Conservation (phyloP, 2,888 invertebrate genomes). For the Thereva nobilitata region DNA sequence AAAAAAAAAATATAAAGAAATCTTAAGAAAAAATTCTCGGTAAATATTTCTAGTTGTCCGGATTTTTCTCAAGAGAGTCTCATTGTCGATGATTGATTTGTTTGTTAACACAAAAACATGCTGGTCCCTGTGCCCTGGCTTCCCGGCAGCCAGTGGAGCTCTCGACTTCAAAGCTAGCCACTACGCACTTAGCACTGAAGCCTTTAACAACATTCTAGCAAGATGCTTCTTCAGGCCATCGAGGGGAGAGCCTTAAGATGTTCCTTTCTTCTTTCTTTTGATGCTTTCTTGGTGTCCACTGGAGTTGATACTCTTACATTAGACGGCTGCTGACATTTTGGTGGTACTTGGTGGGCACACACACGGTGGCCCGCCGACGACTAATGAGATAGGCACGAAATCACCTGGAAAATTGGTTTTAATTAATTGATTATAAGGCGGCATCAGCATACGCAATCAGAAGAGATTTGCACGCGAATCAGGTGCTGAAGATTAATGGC, state of each 20-base stretch:
- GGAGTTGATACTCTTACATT: neutral
- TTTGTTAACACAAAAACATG: conserved; percentile 37
- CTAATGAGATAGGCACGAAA: conserved; percentile 31
- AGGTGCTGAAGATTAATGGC: conserved; percentile 12
- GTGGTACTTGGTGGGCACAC: conserved; percentile 7
- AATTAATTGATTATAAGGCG: conserved; percentile 32
- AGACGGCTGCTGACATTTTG: conserved; percentile 18
- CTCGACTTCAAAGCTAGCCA: too few relatives aligned
- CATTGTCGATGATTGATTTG: conserved; percentile 35
- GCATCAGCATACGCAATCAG: conserved; percentile 1
- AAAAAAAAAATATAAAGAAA: too few relatives aligned
- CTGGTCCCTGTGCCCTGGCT: neutral
- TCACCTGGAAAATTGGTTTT: conserved; percentile 33
- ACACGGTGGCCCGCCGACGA: conserved; percentile 23
- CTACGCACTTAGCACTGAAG: too few relatives aligned
- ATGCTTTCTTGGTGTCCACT: neutral
- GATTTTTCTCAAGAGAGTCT: conserved; percentile 29
- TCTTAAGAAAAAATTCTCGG: conserved; percentile 18
- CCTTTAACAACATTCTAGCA: too few relatives aligned
- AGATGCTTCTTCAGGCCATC: neutral
- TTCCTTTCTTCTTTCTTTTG: neutral
- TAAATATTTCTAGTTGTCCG: conserved; percentile 25
- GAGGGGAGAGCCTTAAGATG: neutral
- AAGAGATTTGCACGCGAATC: conserved; percentile 22
- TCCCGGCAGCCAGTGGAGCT: too few relatives aligned